Conservation (phyloP, 2,797 vertebrate genomes). For the Sarcoramphus papa region DNA sequence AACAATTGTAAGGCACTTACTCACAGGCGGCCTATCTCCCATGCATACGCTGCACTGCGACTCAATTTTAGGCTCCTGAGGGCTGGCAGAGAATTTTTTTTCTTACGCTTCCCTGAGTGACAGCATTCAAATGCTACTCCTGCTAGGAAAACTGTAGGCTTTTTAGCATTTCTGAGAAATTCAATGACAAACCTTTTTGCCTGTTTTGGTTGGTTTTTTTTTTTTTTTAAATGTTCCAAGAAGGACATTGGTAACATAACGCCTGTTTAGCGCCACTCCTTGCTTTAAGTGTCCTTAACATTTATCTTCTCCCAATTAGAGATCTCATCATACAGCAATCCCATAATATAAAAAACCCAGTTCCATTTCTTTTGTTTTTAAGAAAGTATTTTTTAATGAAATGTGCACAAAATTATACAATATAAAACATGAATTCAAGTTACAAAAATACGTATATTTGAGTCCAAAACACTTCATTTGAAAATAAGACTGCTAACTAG, state of each 20-base stretch:
- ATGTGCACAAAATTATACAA: background rate
- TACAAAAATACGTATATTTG: background rate
- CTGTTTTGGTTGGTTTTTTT: background rate
- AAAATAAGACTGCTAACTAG: background rate
- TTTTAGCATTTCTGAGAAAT: background rate
- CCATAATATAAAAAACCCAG: background rate
- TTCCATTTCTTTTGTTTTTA: background rate
- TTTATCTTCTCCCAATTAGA: background rate
- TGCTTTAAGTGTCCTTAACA: background rate
- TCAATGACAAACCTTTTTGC: background rate
- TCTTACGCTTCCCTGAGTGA: background rate
- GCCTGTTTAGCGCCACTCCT: background rate
- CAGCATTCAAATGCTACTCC: background rate
- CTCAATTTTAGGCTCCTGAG: background rate
- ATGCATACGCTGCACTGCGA: fast-evolving
- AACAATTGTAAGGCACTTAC: background rate
- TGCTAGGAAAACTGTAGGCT: background rate
- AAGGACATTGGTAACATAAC: background rate
- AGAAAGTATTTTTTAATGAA: constrained; percentile 5
- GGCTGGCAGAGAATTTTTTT: background rate
- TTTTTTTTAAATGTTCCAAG: background rate
- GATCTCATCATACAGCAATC: background rate
- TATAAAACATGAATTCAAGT: background rate
- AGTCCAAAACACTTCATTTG: background rate
- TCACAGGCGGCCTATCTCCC: background rate